Evolutionary conservation across 2,888 invertebrate species (phyloP), one percentile per base, ranked within the genome.

Genomic region (Dromius quadrimaculatus): DNA sequence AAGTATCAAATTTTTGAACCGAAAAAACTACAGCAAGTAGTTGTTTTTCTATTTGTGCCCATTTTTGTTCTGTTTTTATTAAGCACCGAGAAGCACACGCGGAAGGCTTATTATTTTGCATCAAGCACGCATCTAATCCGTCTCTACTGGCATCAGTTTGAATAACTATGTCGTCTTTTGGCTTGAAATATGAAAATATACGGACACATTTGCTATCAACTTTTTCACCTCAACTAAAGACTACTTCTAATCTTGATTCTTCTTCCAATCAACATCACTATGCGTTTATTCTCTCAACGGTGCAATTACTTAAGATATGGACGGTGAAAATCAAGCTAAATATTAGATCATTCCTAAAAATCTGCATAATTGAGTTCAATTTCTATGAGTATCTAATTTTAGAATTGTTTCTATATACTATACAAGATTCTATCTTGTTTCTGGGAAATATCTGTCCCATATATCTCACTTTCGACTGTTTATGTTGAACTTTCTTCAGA

Each of bases 321-420:
- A 76, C 9, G 74, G 74, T 20, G 76, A 32, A 72, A 75, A 77
- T 72, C 72, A 72, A 19, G 72, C 68, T 41, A 75, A 36, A 71
- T 71, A 76, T 76, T n/a, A n/a, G 4, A 65, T 73, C 72, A 75
- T 75, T 3, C 74, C 75, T 19, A 76, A 66, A 66, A 76, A 50
- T 66, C 75, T 68, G 13, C 74, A 34, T n/a, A 77, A 19, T 5
- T 74, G 72, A 5, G n/a, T 70, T 72, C 73, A 74, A 47, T 73
- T 65, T 32, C 71, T 38, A 15, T 74, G 75, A 1, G 11, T 57
- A 11, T 73, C 71, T 66, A 76, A 70, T 28, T 75, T 66, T 28
- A 64, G 2, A 13, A 76, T 75, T n/a, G 75, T 75, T 66, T 74
- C 66, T 11, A 75, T 47, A 71, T 62, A 57, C 1, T 6, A n/a